Base-by-base conservation (phyloP, 1,140 invertebrate genomes). In the Glomeris maerens region DNA sequence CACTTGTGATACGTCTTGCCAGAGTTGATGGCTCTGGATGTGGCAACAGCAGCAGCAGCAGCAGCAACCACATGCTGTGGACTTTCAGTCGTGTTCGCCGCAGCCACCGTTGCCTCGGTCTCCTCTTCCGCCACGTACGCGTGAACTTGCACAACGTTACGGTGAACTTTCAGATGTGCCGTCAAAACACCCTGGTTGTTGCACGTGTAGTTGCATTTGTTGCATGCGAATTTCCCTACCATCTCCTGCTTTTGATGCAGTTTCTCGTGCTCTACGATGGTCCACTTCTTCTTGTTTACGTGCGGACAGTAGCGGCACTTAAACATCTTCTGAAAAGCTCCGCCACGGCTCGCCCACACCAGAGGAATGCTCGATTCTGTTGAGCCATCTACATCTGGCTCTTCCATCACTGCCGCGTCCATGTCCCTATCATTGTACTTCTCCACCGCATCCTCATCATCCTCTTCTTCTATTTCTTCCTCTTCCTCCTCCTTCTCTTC, bases 301-400 rank as follows among this genome's bases (percentile, higher is more conserved):
- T 86, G 84, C 0, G 87, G 85, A 64, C 87, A 90, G 60, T 77
- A 81, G 27, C 81, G 72, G 61, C 85, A 91, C 60, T 86, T 85
- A 57, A 83, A 81, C 77, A 91, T 84, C 66, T 88, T 88, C 7
- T 77, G 74, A 50, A 85, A 79, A 10, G 78, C 75, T 20, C 79
- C 79, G 3, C 74, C 74, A 14, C 66, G 74, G 0, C 78, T 78
- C 0, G 83, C 80, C 79, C 81, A 84, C 1, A 84, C 80, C 38
- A 78, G 68, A 0, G 80, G 79, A 1, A 76, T 72, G 1, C 76
- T 72, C 7, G n/a, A 4, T 5, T 48, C 39, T 22, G 22, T 47
- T 25, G n/a, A n/a, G n/a, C n/a, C n/a, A n/a, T n/a, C n/a, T n/a
- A n/a, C n/a, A n/a, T n/a, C 10, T 50, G 26, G 45, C 31, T 23